Base-by-base conservation (phyloP, 2,888 invertebrate genomes). In the Drosophila ustulata region DNA sequence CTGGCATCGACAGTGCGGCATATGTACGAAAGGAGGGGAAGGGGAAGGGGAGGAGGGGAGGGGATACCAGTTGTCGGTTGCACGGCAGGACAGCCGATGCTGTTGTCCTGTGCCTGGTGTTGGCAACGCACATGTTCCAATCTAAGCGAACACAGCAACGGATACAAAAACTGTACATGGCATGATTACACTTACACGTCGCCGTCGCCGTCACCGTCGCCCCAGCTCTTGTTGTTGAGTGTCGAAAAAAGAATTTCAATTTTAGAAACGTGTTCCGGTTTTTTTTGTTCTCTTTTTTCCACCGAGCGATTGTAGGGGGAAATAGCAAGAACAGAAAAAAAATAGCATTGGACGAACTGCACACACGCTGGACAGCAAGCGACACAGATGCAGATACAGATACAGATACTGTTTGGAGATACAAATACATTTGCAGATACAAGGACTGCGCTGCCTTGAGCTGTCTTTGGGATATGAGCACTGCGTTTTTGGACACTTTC, bases 91-190 rank as follows among this genome's bases (percentile, higher is more conserved):
- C 52, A 58, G n/a, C 25, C 74, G 46, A 45, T 70, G 50, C 62
- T 72, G 82, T 65, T 72, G 82, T 84, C 74, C 79, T 81, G 69
- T 62, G 71, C 59, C 66, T 76, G 79, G 81, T 79, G 78, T 82
- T 80, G 80, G 75, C 80, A 82, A 89, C 88, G 88, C 89, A 89
- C 83, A 88, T 83, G 85, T 84, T 83, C 78, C 82, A 88, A 88
- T 85, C 80, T 76, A 89, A 80, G 78, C 77, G 69, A 82, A 80
- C 71, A 68, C 57, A 67, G 51, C 50, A 71, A 73, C 69, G 71
- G 66, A 74, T 75, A 75, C 75, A 76, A 84, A 84, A 86, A 84
- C 84, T 87, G 87, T 87, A 84, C 84, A 84, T 77, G 86, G 81
- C 77, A 83, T 86, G 87, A 87, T 85, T 84, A 78, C 80, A 75